Evolutionary conservation across 2,113 vertebrate genomes (phyloP).

Genomic region (Dicaeum eximium): DNA sequence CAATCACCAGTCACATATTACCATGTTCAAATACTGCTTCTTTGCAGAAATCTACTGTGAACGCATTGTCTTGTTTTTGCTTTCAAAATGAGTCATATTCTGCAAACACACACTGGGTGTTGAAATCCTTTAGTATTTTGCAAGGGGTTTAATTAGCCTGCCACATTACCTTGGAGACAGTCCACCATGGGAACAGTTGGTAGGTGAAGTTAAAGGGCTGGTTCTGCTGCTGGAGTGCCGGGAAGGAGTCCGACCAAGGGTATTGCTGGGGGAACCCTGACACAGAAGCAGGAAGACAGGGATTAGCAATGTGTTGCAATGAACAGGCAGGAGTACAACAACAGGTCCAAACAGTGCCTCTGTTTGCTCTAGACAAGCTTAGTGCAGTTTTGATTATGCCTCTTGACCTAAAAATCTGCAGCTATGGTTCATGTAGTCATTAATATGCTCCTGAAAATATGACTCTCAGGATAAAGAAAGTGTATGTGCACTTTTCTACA

Average conservation of each 20-base stretch:
- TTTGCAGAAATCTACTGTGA: background rate
- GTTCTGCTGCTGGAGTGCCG: slow-evolving; percentile 91
- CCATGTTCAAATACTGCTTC: background rate
- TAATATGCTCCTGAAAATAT: background rate
- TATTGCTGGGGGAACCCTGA: slow-evolving; percentile 95
- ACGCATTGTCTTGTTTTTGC: background rate
- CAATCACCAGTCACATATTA: background rate
- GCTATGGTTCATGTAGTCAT: background rate
- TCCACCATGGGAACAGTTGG: slow-evolving; percentile 96
- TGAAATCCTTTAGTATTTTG: slow-evolving; percentile 24
- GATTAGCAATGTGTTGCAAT: background rate
- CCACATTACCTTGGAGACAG: slow-evolving; percentile 92
- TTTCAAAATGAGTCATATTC: slow-evolving; percentile 25
- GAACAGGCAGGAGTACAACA: background rate
- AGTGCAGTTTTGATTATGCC: background rate
- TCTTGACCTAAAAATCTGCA: background rate
- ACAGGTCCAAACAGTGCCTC: background rate
- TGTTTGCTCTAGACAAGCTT: background rate
- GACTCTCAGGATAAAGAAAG: background rate
- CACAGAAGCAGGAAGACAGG: slow-evolving; percentile 6
- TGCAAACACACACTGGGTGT: background rate
- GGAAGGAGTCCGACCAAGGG: slow-evolving; percentile 86
- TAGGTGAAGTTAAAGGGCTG: slow-evolving; percentile 94
- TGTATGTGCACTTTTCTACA: background rate
- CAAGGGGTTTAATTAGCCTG: slow-evolving; percentile 42